Evolutionary conservation across 2,113 vertebrate species (phyloP), one percentile per base, ranked within the genome.

Genomic region (Suncus etruscus): DNA sequence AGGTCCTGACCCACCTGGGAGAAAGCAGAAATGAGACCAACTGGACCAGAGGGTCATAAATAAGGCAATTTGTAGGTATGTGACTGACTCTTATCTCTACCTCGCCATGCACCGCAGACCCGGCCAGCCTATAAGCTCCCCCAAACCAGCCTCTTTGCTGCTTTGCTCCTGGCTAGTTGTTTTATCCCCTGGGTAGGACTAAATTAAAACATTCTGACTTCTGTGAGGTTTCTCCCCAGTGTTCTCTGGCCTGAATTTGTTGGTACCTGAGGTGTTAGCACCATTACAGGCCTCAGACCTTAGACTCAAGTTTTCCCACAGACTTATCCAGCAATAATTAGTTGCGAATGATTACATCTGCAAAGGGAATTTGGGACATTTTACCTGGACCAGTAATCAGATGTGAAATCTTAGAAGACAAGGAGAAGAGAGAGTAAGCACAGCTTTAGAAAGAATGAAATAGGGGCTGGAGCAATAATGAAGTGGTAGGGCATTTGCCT

Each of bases 11-110:
- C 3, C 11, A 8, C 66, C 31, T n/a, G 10, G 10, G 8, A 78
- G 24, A 48, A 18, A 63, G 18, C 3, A 27, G 32, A n/a, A 4
- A 16, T 5, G 31, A 76, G 47, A 24, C 70, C 47, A 1, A 2
- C 1, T 0, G 15, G 2, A 6, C 3, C 3, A 4, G 0, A 1
- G 14, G 72, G 22, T n/a, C 6, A 0, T 1, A 11, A 9, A 32
- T 25, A 11, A 32, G 3, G 27, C 50, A 39, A 50, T 16, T 27
- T 29, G 11, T 8, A 0, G 29, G 20, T 31, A 8, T 45, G 11
- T 11, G 65, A 0, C 61, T 74, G 27, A 39, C 5, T 31, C 18
- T 48, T 12, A 39, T 50, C 61, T 6, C 9, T 7, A 5, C 48
- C 4, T 1, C 29, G 18, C 31, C 16, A 11, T 6, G 4, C 8